Percentiles rank a stretch among this genome's conserved stretches.
These are phyloP conservation scores for Peromyscus nudipes DNA, from an alignment of 2,797 vertebrate genomes.

Conservation along the genomic window DNA sequence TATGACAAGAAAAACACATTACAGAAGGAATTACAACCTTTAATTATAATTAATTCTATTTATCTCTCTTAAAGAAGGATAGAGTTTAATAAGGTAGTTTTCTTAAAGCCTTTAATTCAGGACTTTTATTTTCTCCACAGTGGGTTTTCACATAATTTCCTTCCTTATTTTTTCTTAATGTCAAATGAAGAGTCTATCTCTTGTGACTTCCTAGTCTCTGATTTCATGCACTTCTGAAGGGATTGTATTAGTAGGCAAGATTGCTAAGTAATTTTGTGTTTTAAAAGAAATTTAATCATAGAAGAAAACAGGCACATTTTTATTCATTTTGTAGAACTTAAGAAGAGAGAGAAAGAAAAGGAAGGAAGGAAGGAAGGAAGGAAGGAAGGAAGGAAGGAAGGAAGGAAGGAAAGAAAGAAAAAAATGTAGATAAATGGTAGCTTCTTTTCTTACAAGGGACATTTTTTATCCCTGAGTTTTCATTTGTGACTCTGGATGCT, in stretches of 20 bases:
- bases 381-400: background rate
- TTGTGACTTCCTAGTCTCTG: slow-evolving; percentile 76
- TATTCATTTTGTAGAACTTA: slow-evolving; percentile 49
- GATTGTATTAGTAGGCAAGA: slow-evolving; percentile 70
- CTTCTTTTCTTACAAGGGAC: slow-evolving; percentile 34
- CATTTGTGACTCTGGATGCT: slow-evolving; percentile 1
- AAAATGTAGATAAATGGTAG: slow-evolving; percentile 1
- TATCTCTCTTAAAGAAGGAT: slow-evolving; percentile 73
- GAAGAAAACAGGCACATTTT: slow-evolving; percentile 45
- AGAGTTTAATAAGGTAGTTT: slow-evolving; percentile 78
- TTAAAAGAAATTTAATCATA: slow-evolving; percentile 63
- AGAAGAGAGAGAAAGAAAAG: background rate
- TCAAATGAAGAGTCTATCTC: slow-evolving; percentile 66
- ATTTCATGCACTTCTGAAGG: slow-evolving; percentile 69
- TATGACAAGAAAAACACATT: slow-evolving; percentile 73
- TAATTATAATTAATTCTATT: slow-evolving; percentile 80
- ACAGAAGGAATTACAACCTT: slow-evolving; percentile 75
- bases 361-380: background rate
- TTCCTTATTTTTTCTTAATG: slow-evolving; percentile 73
- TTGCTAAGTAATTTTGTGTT: slow-evolving; percentile 67
- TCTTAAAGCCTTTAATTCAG: slow-evolving; percentile 72
- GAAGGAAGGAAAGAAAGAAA: background rate
- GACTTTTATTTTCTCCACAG: slow-evolving; percentile 74
- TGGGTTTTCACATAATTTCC: slow-evolving; percentile 77
- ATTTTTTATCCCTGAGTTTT: background rate